These are phyloP conservation scores for Drosophila elegans DNA, from an alignment of 1,140 invertebrate species.

Conservation along the genomic window DNA sequence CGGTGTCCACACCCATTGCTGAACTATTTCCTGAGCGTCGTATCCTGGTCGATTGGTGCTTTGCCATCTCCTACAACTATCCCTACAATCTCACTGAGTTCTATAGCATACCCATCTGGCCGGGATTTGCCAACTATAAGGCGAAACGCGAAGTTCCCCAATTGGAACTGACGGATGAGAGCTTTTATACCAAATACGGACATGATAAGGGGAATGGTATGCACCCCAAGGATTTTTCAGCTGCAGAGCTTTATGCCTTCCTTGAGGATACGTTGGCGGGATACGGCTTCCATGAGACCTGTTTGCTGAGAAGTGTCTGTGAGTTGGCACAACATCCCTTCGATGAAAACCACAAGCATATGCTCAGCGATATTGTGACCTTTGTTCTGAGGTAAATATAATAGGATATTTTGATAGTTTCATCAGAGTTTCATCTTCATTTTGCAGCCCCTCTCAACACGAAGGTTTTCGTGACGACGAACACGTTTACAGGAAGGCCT, in stretches of 20 bases:
- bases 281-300: conserved; percentile 75
- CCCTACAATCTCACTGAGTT: conserved; percentile 61
- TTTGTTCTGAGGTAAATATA: conserved; percentile 72
- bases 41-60: conserved; percentile 76
- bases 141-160: conserved; percentile 46
- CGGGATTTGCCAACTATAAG: conserved; percentile 67
- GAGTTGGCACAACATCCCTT: conserved; percentile 78
- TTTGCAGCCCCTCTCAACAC: conserved; percentile 71
- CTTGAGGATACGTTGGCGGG: conserved; percentile 55
- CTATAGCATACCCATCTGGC: conserved; percentile 81
- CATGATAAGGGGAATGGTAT: conserved; percentile 28
- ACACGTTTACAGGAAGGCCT: conserved; percentile 51
- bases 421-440: neutral
- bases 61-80: conserved; percentile 68
- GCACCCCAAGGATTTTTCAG: conserved; percentile 75
- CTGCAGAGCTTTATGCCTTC: conserved; percentile 70
- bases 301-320: conserved; percentile 72
- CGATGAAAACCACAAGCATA: conserved; percentile 60
- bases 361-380: conserved; percentile 69
- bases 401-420: neutral
- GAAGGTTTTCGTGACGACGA: conserved; percentile 67
- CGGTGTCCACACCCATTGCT: conserved; percentile 67
- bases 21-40: conserved; percentile 73
- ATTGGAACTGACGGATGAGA: conserved; percentile 24
- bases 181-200: conserved; percentile 62